Percentiles rank a stretch among this genome's conserved stretches.
These are phyloP conservation scores for Trichomalopsis sarcophagae DNA, from an alignment of 1,140 invertebrate genomes.

Conservation along the genomic window DNA sequence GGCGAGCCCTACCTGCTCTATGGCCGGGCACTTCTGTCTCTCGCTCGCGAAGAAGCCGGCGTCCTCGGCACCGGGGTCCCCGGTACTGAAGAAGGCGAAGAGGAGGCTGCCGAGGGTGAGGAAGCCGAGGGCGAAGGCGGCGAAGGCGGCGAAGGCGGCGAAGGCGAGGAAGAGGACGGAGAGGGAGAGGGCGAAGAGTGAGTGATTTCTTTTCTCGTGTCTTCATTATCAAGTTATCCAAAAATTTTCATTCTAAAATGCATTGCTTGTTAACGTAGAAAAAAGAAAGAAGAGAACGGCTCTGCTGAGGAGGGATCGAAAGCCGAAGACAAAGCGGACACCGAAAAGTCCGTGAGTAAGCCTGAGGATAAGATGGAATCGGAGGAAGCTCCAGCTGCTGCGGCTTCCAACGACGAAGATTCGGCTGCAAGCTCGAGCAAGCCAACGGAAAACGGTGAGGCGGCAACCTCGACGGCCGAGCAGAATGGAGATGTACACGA, in stretches of 20 bases:
- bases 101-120: conserved; percentile 75
- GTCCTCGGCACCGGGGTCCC: conserved; percentile 86
- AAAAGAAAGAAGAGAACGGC: conserved; percentile 45
- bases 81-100: conserved; percentile 75
- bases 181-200: conserved; percentile 66
- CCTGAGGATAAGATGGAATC: conserved; percentile 25
- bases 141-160: conserved; percentile 52
- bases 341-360: conserved; percentile 17
- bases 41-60: conserved; percentile 86
- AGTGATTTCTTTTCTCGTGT: background rate
- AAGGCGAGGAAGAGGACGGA: conserved; percentile 63
- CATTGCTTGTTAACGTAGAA: conserved; percentile 12
- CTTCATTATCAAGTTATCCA: background rate
- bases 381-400: conserved; percentile 43
- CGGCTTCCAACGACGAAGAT: conserved; percentile 32
- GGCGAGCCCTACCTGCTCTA: conserved; percentile 89
- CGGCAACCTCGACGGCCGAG: conserved; percentile 47
- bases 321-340: conserved; percentile 6
- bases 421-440: conserved; percentile 48
- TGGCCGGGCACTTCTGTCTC: conserved; percentile 87
- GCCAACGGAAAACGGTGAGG: conserved; percentile 51
- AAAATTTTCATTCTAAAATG: background rate
- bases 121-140: conserved; percentile 76
- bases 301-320: conserved; percentile 23
- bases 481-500: conserved; percentile 62